Evolutionary conservation across 2,888 invertebrate species (phyloP), one percentile per base, ranked within the genome.

Genomic region (Pherbina coryleti): DNA sequence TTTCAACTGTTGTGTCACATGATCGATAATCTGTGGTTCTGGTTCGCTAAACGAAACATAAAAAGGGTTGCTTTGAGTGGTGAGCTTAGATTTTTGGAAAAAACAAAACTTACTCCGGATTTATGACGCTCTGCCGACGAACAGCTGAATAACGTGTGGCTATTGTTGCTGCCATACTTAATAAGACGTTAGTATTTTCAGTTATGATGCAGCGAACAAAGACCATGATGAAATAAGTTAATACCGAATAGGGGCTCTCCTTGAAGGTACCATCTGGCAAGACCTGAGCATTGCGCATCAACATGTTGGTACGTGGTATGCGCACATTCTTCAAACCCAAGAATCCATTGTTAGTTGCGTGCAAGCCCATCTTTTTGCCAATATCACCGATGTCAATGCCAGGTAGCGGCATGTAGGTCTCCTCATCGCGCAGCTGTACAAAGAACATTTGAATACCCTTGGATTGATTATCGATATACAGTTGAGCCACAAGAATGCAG

Each of bases 341-440:
- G 90, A 95, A 98, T 0, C 98, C 98, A 88, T 98, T 98, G 88
- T 98, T 98, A 49, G 95, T 94, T 1, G 93, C 93, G 84, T 95
- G 94, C 93, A 97, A 96, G 76, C 97, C 98, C 82, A 98, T 91
- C 89, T 98, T 98, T 77, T 95, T 95, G 8, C 98, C 98, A 82
- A 98, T 98, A 90, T 98, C 98, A 9, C 98, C 98, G 69, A 98
- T 92, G 87, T 94, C 94, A 80, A 98, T 94, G 85, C 97, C 97
- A 5, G 93, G 93, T 80, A 98, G 86, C 0, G 97, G 97, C 89
- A 93, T 91, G 86, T 98, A 97, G 0, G 96, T 96, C 67, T 96
- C 94, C 87, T 95, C 94, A 86, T 97, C 95, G 73, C 98, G 91
- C 19, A 98, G 90, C 86, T 97, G 98, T 0, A 98, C 96, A 77